Conservation (phyloP, 2,888 invertebrate genomes). For the Ypsolopha scabrella region DNA sequence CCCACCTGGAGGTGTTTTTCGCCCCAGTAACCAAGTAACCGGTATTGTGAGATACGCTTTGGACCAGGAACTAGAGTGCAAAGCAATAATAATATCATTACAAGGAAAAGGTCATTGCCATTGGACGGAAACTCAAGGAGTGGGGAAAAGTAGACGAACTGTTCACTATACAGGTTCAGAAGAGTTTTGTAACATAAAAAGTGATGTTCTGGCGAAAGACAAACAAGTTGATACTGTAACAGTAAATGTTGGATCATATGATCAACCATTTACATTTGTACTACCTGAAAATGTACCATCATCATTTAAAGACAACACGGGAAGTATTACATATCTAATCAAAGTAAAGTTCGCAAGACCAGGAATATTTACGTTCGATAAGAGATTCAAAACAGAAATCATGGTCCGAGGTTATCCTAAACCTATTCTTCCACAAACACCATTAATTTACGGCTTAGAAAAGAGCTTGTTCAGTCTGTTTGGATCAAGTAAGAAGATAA, state of each 20-base stretch:
- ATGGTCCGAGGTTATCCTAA: constrained; percentile 6
- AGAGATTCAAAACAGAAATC: constrained; percentile 8
- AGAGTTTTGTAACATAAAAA: not conserved
- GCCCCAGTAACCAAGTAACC: constrained; percentile 14
- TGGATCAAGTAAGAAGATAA: constrained; percentile 7
- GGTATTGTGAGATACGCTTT: constrained; percentile 20
- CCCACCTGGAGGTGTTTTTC: constrained; percentile 12
- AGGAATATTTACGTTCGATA: constrained; percentile 4
- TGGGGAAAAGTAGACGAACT: not conserved
- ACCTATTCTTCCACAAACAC: constrained; percentile 8
- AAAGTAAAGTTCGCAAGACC: constrained; percentile 9
- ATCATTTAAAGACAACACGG: not conserved
- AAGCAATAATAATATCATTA: constrained; percentile 16
- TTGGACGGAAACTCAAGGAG: not conserved
- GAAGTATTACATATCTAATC: constrained; percentile 11
- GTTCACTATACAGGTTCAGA: not conserved
- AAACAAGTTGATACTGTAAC: not conserved
- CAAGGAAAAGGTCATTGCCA: constrained; percentile 13
- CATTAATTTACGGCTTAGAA: constrained; percentile 11
- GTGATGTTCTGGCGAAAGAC: not conserved
- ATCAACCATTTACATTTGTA: not conserved
- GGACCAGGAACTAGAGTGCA: constrained; percentile 15
- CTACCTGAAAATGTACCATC: constrained; percentile 7
- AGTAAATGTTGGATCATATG: not conserved
- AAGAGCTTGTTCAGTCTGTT: constrained; percentile 9